These are phyloP conservation scores for Melinaea menophilus DNA, from an alignment of 2,888 invertebrate species.

Conservation along the genomic window DNA sequence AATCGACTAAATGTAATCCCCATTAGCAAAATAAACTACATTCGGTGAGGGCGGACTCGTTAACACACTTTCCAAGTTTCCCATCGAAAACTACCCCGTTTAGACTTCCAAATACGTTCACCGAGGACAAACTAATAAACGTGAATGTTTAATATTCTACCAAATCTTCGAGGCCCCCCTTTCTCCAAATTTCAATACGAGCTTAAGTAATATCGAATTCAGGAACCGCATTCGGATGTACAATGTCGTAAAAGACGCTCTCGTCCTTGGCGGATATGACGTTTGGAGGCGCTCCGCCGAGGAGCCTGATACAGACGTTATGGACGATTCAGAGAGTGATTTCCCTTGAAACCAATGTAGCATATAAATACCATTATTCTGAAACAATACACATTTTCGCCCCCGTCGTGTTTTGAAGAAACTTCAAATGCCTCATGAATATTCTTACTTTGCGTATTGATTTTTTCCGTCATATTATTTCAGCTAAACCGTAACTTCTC, in stretches of 20 bases:
- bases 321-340: constrained; percentile 72
- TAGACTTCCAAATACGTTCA: constrained; percentile 68
- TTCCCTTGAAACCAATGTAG: constrained; percentile 77
- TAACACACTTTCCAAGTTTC: constrained; percentile 73
- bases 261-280: constrained; percentile 38
- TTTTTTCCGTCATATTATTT: constrained; percentile 25
- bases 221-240: constrained; percentile 43
- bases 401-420: constrained; percentile 55
- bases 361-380: constrained; percentile 77
- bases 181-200: constrained; percentile 65
- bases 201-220: constrained; percentile 66
- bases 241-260: constrained; percentile 46
- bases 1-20: constrained; percentile 59
- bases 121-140: constrained; percentile 76
- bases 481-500: constrained; percentile 5
- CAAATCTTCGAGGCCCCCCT: constrained; percentile 59
- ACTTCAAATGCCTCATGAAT: constrained; percentile 53
- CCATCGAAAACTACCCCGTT: constrained; percentile 68
- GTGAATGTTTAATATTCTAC: constrained; percentile 75
- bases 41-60: constrained; percentile 56
- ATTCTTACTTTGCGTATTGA: constrained; percentile 41
- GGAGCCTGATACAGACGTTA: constrained; percentile 57
- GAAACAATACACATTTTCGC: constrained; percentile 70
- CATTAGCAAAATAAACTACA: constrained; percentile 65
- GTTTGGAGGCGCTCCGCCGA: constrained; percentile 35